Base-by-base conservation (phyloP, 2,113 vertebrate species). In the Myiagra hebetior region DNA sequence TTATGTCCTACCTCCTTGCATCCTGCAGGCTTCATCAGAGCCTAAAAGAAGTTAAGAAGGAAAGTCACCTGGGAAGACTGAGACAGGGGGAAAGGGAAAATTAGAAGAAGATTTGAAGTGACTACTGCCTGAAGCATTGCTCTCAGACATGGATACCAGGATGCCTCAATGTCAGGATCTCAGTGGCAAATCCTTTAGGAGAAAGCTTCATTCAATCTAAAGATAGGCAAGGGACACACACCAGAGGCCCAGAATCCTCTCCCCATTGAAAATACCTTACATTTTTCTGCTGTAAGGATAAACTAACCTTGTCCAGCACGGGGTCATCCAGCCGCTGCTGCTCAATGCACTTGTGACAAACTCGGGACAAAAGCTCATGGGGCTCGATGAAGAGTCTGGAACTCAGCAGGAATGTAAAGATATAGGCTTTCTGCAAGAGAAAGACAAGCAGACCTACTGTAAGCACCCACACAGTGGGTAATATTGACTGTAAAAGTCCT, bases 341-440 rank as follows among this genome's bases (percentile, higher is more conserved):
- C 85, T 99, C 98, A 62, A 99, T 98, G 97, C 99, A 99, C 96
- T 99, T 98, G 97, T 98, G 98, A 94, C 99, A 99, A 85, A 99
- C 98, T 10, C 98, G 97, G 87, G 98, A 98, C 96, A 99, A 97
- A 95, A 99, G 98, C 95, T 99, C 99, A 68, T 97, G 97, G 67
- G 99, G 99, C 87, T 99, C 97, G 9, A 99, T 99, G 98, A 99
- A 99, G 95, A 99, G 98, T 75, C 98, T 98, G 39, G 98, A 98
- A 73, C 99, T 99, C 98, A 99, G 98, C 96, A 99, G 98, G 98
- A 99, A 99, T 95, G 99, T 99, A 94, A 99, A 99, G 97, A 99
- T 98, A 57, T 99, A 99, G 94, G 98, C 98, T 98, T 99, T 99
- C 99, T 99, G 97, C 35, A 47, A 95, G 93, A 84, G 53, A 47